Conservation (phyloP, 2,888 invertebrate genomes). For the Himalopsyche tibetana region DNA sequence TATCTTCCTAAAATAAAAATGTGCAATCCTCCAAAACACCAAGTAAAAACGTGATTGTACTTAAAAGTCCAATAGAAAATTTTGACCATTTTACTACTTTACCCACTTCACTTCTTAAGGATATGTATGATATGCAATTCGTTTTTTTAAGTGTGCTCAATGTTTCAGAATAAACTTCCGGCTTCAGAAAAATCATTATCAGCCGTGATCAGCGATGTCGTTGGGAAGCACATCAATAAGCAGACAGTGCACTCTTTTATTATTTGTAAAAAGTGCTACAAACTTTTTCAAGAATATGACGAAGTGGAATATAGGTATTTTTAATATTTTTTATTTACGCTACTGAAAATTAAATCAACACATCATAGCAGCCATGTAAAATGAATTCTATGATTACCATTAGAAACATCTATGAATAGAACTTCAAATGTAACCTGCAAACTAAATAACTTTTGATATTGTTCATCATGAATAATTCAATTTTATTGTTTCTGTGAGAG, state of each 20-base stretch:
- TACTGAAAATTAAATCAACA: no score
- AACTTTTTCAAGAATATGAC: conserved; percentile 80
- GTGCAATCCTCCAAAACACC: no score
- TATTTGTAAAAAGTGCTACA: conserved; percentile 83
- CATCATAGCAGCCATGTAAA: background rate
- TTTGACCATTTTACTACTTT: no score
- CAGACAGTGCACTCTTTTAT: conserved; percentile 76
- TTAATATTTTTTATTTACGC: background rate
- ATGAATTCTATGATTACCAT: background rate
- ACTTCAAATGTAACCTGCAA: background rate
- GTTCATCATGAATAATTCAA: background rate
- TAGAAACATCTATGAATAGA: background rate
- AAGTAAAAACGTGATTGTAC: no score
- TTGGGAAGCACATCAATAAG: conserved; percentile 73
- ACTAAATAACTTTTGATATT: background rate
- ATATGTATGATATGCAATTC: no score
- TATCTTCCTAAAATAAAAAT: no score
- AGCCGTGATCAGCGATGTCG: conserved; percentile 70
- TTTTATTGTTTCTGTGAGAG: no score
- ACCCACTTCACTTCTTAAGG: no score
- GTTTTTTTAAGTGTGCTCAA: background rate
- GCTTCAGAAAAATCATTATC: conserved; percentile 69
- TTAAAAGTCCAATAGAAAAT: no score
- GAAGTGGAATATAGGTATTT: conserved; percentile 75
- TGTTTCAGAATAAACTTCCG: conserved; percentile 66